Base-by-base conservation (phyloP, 1,140 invertebrate species). In the Octopus bimaculoides region DNA sequence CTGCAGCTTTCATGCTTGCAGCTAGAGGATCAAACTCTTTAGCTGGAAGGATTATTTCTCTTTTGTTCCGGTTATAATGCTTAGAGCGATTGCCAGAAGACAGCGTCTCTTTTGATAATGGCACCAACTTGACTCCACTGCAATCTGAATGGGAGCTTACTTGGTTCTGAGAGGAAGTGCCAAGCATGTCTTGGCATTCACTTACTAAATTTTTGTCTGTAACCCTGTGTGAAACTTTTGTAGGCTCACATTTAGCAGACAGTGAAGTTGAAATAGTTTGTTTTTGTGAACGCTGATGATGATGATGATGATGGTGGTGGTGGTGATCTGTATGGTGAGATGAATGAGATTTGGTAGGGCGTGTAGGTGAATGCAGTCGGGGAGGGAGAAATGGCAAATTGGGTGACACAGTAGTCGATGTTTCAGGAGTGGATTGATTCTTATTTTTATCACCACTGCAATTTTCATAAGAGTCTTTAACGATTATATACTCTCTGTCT, bases 11-110 rank as follows among this genome's bases (percentile, higher is more conserved):
- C 74, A 75, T 75, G 2, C 52, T 75, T 4, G 74, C 26, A 7
- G 52, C 17, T 14, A 75, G 74, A 14, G 52, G 26, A 53, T 75
- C 52, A 75, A 52, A 52, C 26, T 53, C 74, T 52, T 75, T 53
- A 52, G 74, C 74, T 14, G 74, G 52, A 75, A 75, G 26, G 41
- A 75, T 52, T 20, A 75, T 17, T 53, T 75, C 74, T 75, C 26
- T 17, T 41, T 75, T 75, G 8, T 53, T 71, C 41, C 74, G 26
- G 41, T 53, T 75, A 9, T 75, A 75, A 14, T 14, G 66, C 26
- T 71, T 71, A 8, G 66, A 71, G 5, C 66, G 66, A 14, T 20
- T 20, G 8, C 66, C 66, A n/a, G 66, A 71, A 9, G 66, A 12
- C 0, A 71, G 14, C 0, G 26, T 20, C 5, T 71, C 66, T 71